phyloP scores from a whole-genome alignment of 2,113 vertebrate species.

The Pteruthius melanotis region DNA sequence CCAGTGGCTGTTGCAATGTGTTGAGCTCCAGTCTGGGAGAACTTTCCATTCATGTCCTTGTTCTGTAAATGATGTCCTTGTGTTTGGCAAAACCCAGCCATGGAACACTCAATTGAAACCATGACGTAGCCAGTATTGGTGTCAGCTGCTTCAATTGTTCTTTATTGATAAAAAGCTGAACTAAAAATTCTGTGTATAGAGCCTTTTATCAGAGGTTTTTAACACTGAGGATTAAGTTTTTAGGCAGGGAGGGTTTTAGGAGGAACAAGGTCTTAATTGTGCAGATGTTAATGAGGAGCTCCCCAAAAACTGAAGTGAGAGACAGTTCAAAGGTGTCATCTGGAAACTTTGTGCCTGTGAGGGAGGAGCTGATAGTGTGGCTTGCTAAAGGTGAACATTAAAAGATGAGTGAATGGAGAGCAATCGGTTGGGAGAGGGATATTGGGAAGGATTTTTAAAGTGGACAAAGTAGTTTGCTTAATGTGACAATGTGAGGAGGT shows the following conservation, averaged over 20 bases:
- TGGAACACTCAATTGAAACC: not conserved
- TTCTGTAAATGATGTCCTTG: not conserved
- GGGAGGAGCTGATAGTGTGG: not conserved
- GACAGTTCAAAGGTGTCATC: not conserved
- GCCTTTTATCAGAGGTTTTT: not conserved
- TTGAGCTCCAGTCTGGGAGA: not conserved
- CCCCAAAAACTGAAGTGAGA: not conserved
- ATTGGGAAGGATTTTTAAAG: not conserved
- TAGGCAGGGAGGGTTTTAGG: not conserved
- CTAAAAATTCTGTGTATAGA: not conserved
- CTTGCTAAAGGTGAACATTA: not conserved
- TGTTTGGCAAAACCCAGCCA: fast-evolving
- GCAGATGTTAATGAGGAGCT: not conserved
- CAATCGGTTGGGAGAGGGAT: not conserved
- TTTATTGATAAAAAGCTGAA: not conserved
- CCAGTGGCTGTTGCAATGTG: not conserved
- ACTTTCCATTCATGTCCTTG: not conserved
- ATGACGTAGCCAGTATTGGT: not conserved
- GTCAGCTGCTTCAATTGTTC: not conserved
- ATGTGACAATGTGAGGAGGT: not conserved
- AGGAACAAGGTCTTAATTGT: not conserved
- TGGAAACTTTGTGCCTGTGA: not conserved
- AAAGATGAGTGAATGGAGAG: not conserved
- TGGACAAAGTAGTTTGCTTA: not conserved
- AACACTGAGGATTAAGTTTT: not conserved